phyloP scores from a whole-genome alignment of 2,797 vertebrate species.

The Chiroxiphia lanceolata region DNA sequence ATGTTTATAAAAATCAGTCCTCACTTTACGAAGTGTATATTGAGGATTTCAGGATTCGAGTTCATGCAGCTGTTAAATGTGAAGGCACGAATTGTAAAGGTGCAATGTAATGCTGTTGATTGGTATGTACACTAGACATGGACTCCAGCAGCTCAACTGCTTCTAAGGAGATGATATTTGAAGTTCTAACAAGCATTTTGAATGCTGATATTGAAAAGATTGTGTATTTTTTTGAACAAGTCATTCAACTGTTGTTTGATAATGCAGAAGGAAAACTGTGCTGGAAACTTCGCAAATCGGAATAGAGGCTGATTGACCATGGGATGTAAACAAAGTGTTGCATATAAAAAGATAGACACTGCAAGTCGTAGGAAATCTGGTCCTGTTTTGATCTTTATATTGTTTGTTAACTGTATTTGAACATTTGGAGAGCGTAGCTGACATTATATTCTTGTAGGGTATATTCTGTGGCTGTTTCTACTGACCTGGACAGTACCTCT shows the following conservation, averaged over 20 bases:
- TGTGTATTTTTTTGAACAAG: background rate
- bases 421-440: background rate
- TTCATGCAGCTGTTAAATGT: background rate
- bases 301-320: background rate
- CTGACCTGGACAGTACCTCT: background rate
- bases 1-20: background rate
- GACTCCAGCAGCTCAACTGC: rapidly evolving
- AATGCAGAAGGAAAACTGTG: background rate
- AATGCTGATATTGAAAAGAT: background rate
- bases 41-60: background rate
- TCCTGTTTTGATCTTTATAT: background rate
- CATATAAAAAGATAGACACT: background rate
- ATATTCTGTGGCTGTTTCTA: background rate
- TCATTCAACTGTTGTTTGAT: background rate
- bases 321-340: background rate
- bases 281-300: background rate
- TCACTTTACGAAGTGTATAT: background rate
- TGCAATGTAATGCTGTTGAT: background rate
- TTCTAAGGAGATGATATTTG: background rate
- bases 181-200: background rate
- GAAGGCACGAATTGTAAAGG: background rate
- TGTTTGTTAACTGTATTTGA: background rate
- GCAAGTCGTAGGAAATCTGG: background rate
- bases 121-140: background rate
- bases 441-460: background rate